Conservation (phyloP, 2,797 vertebrate genomes). For the Morus bassanus region DNA sequence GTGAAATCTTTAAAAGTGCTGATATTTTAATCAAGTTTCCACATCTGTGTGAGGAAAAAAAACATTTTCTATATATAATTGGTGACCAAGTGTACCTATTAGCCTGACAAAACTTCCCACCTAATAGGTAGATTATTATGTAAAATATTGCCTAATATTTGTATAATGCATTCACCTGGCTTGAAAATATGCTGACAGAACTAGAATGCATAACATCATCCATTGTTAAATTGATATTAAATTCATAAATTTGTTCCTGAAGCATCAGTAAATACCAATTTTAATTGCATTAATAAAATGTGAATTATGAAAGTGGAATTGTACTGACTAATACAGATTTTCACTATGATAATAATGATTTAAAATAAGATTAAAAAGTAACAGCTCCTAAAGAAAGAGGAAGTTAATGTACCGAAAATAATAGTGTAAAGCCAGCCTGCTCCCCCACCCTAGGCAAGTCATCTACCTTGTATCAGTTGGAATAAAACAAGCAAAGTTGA, state of each 20-base stretch:
- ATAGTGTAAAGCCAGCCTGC: neutral
- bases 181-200: slow-evolving; percentile 47
- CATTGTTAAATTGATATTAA: slow-evolving; percentile 42
- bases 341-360: slow-evolving; percentile 1
- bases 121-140: neutral
- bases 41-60: neutral
- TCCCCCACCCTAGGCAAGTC: neutral
- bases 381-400: neutral
- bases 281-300: slow-evolving; percentile 55
- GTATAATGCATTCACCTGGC: slow-evolving; percentile 3
- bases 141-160: slow-evolving; percentile 35
- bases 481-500: neutral
- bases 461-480: neutral
- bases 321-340: slow-evolving; percentile 16
- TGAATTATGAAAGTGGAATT: slow-evolving; percentile 3
- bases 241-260: slow-evolving; percentile 38
- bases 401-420: slow-evolving; percentile 10
- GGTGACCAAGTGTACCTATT: neutral
- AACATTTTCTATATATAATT: neutral
- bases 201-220: neutral
- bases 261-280: slow-evolving; percentile 36
- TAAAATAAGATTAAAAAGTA: slow-evolving; percentile 36
- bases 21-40: neutral
- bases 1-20: neutral
- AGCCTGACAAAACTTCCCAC: neutral